These are phyloP conservation scores for Gortyna flavago DNA, from an alignment of 2,888 invertebrate genomes.

Conservation along the genomic window DNA sequence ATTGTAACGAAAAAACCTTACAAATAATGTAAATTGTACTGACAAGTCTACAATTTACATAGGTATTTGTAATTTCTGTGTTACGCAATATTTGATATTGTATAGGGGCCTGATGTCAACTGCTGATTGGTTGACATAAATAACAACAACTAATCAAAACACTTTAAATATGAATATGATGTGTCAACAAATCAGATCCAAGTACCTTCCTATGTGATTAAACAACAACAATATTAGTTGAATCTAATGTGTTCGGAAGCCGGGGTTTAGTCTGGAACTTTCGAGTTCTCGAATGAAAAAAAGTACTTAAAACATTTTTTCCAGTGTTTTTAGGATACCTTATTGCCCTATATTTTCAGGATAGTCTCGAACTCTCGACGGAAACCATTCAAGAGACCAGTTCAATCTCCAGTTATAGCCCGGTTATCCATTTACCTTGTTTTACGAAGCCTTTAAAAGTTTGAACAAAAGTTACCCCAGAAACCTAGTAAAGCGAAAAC, in stretches of 20 bases:
- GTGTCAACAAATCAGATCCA: no score
- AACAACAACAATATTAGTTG: background rate
- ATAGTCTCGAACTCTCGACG: background rate
- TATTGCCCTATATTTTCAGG: constrained; percentile 43
- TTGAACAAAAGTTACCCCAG: constrained; percentile 9
- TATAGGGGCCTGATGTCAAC: no score
- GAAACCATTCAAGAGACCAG: constrained; percentile 7
- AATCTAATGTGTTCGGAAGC: background rate
- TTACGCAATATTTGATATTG: no score
- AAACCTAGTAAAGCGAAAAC: constrained; percentile 14
- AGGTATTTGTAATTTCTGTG: no score
- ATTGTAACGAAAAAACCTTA: no score
- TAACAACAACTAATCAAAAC: no score
- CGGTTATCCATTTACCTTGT: constrained; percentile 38
- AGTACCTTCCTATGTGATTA: background rate
- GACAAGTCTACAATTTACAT: no score
- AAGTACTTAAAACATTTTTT: background rate
- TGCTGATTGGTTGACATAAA: no score
- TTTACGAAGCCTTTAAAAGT: constrained; percentile 4
- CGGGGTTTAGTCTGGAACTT: background rate
- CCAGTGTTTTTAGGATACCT: background rate
- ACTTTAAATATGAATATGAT: no score
- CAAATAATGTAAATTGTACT: no score
- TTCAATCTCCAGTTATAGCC: constrained; percentile 44
- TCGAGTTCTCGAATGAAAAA: background rate